These are phyloP conservation scores for Lampris incognitus DNA, from an alignment of 2,113 vertebrate species.

Conservation along the genomic window DNA sequence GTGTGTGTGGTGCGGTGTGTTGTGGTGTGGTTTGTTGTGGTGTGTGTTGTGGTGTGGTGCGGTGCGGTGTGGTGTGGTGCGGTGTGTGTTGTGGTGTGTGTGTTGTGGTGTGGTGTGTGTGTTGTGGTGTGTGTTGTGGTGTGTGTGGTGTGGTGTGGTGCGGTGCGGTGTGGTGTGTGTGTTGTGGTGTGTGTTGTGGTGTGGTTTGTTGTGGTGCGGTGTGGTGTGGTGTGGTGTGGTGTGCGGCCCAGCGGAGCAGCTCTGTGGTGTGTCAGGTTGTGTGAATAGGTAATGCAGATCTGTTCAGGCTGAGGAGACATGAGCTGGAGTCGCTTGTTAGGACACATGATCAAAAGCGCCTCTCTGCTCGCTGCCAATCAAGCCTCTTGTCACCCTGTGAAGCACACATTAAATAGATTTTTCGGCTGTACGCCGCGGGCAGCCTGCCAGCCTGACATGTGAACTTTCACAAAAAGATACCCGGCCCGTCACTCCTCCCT, in stretches of 20 bases:
- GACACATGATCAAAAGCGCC: conserved; percentile 97
- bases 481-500: conserved; percentile 83
- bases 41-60: too few species aligned
- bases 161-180: too few species aligned
- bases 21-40: too few species aligned
- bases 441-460: conserved; percentile 92
- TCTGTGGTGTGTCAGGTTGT: conserved; percentile 95
- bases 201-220: too few species aligned
- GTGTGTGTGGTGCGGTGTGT: too few species aligned
- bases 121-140: too few species aligned
- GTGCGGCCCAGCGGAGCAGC: conserved; percentile 87
- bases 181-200: too few species aligned
- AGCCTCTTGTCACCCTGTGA: conserved; percentile 92
- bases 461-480: conserved; percentile 90
- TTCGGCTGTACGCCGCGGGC: conserved; percentile 86
- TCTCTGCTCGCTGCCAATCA: conserved; percentile 97
- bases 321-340: conserved; percentile 98
- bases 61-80: too few species aligned
- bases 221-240: conserved; percentile 32
- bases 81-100: too few species aligned
- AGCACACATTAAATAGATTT: conserved; percentile 96
- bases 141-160: too few species aligned
- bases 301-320: conserved; percentile 92
- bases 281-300: conserved; percentile 97
- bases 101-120: too few species aligned